phyloP scores from a whole-genome alignment of 2,113 vertebrate genomes.

The Pheucticus melanocephalus region DNA sequence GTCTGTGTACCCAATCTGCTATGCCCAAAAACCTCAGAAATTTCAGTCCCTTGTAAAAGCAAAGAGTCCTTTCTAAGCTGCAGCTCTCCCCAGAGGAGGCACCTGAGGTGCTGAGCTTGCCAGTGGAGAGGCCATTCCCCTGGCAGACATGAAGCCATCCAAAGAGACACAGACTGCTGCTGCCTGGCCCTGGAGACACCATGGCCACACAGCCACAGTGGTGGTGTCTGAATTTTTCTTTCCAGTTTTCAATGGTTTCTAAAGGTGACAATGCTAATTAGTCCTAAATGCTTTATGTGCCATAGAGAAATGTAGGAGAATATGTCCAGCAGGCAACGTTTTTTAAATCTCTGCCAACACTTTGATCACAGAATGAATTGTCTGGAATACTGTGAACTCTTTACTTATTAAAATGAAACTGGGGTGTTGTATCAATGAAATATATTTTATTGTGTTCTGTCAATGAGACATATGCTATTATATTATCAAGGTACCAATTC shows the following conservation, averaged over 20 bases:
- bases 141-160: background rate
- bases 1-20: background rate
- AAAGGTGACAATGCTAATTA: background rate
- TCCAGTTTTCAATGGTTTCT: background rate
- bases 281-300: background rate
- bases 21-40: background rate
- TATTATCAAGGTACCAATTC: slow-evolving; percentile 66
- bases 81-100: background rate
- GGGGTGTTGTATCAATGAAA: slow-evolving; percentile 48
- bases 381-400: slow-evolving; percentile 22
- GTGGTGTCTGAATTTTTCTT: background rate
- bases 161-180: background rate
- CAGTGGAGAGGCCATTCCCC: background rate
- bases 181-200: background rate
- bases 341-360: slow-evolving; percentile 31
- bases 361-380: slow-evolving; percentile 57
- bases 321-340: background rate
- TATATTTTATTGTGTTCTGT: slow-evolving; percentile 52
- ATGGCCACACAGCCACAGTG: background rate
- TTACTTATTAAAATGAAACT: slow-evolving; percentile 58
- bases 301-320: background rate
- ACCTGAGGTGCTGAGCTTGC: background rate
- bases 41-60: background rate
- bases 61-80: rapidly evolving
- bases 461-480: slow-evolving; percentile 56